Percentiles rank a stretch among this genome's conserved stretches.
Conservation (phyloP, 2,113 vertebrate species). For the Mixornis gularis region DNA sequence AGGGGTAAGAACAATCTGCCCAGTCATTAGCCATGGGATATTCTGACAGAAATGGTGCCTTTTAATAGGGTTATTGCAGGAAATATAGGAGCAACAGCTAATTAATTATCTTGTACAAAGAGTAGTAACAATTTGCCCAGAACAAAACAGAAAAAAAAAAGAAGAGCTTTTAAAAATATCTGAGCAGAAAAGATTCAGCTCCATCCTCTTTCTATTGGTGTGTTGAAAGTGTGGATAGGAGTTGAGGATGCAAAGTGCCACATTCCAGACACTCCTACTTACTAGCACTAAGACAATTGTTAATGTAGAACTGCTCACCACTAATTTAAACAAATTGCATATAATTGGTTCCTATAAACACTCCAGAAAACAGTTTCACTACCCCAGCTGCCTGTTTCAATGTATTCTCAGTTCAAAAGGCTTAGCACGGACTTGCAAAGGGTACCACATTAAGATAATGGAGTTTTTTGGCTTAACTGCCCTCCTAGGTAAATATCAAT, state of each 20-base stretch:
- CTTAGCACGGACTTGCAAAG: background rate
- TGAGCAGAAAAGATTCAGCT: background rate
- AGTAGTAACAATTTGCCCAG: background rate
- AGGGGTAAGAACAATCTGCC: background rate
- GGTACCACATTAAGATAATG: rapidly evolving
- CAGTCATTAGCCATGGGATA: background rate
- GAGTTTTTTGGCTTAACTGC: background rate
- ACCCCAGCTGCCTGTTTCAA: background rate
- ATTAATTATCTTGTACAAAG: background rate
- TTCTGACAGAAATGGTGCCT: background rate
- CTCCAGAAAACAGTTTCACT: background rate
- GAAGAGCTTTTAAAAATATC: background rate
- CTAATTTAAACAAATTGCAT: slow-evolving; percentile 10
- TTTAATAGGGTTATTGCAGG: background rate
- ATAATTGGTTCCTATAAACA: background rate
- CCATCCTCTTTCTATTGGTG: background rate
- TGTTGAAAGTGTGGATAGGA: rapidly evolving
- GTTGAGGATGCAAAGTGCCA: background rate
- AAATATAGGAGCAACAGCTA: background rate
- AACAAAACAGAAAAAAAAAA: background rate
- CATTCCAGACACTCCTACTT: background rate
- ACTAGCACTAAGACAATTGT: background rate
- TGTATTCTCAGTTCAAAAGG: background rate
- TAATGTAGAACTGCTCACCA: background rate
- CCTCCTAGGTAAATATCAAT: background rate